Evolutionary conservation across 2,888 invertebrate species (phyloP).

Genomic region (Diarsia mendica): DNA sequence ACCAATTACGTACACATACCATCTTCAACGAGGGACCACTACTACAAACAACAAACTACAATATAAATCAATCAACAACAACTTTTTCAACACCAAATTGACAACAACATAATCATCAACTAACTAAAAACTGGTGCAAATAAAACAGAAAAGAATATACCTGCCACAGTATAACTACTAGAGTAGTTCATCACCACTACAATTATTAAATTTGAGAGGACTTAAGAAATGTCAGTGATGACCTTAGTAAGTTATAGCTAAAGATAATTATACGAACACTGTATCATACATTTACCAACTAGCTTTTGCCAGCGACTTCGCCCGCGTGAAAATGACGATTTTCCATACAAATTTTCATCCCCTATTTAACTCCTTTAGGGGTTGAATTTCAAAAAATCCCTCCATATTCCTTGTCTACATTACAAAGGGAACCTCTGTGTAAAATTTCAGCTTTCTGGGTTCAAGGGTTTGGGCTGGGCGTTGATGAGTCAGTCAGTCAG

Average conservation of each 20-base stretch:
- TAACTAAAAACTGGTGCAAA: slow-evolving; percentile 24
- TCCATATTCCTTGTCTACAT: too few species aligned
- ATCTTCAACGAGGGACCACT: not conserved
- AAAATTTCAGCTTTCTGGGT: too few species aligned
- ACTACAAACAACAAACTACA: not conserved
- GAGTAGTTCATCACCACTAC: not conserved
- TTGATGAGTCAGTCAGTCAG: too few species aligned
- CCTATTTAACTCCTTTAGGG: too few species aligned
- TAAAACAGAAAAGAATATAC: not conserved
- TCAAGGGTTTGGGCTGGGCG: too few species aligned
- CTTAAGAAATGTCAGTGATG: not conserved
- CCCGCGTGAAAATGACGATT: too few species aligned
- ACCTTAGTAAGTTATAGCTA: not conserved
- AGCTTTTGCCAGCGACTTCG: too few species aligned
- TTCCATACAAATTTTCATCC: too few species aligned
- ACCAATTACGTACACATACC: not conserved
- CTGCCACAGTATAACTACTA: not conserved
- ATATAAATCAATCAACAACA: slow-evolving; percentile 18
- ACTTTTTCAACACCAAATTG: slow-evolving; percentile 19
- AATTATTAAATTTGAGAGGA: not conserved
- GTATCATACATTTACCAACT: too few species aligned
- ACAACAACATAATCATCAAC: slow-evolving; percentile 45
- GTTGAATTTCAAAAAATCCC: too few species aligned
- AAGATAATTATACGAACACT: not conserved
- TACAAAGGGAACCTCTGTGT: too few species aligned